Conservation (phyloP, 2,113 vertebrate species). For the Xiphorhynchus elegans region DNA sequence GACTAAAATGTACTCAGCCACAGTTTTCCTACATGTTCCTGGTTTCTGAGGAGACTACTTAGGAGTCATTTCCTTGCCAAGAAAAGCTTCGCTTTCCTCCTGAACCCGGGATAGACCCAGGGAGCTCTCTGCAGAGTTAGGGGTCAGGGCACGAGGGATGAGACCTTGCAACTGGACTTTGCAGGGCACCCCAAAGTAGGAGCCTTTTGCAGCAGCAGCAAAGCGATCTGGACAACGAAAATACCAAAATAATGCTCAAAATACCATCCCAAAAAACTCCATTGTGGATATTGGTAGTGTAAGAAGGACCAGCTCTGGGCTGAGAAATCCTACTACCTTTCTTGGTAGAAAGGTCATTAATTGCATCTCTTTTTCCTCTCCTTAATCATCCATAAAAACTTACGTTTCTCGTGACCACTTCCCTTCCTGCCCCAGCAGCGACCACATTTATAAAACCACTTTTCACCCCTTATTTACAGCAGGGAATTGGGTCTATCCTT, state of each 20-base stretch:
- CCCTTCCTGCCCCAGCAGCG: rapidly evolving
- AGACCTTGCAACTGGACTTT: background rate
- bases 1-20: conserved; percentile 70
- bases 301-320: background rate
- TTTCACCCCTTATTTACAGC: background rate
- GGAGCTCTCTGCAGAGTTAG: conserved; percentile 41
- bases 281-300: rapidly evolving
- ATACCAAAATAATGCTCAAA: background rate
- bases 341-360: background rate
- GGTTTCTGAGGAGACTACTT: conserved; percentile 63
- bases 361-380: background rate
- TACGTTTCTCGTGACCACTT: rapidly evolving
- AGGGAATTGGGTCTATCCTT: background rate
- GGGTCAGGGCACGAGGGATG: conserved; percentile 50
- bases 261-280: background rate
- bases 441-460: background rate
- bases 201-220: background rate
- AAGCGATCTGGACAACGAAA: background rate
- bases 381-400: background rate
- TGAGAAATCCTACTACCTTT: background rate
- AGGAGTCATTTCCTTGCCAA: conserved; percentile 80
- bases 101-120: conserved; percentile 71
- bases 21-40: conserved; percentile 70
- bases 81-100: conserved; percentile 79
- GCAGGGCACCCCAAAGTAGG: background rate